These are phyloP conservation scores for Tigriopus japonicus DNA, from an alignment of 1,140 invertebrate genomes.

Conservation along the genomic window DNA sequence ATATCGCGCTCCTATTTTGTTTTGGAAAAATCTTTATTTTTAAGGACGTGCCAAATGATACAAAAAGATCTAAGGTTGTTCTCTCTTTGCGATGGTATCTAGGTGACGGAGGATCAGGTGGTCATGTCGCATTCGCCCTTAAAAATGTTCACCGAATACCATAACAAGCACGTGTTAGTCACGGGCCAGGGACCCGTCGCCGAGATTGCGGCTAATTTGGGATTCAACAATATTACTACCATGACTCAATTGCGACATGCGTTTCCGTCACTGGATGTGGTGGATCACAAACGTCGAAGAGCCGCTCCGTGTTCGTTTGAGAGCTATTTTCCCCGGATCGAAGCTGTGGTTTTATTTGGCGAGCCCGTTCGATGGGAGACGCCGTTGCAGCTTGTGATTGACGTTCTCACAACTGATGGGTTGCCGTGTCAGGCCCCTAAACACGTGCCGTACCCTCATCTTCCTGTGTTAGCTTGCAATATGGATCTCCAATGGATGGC, in stretches of 20 bases:
- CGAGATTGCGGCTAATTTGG: slow-evolving; percentile 44
- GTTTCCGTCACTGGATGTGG: slow-evolving; percentile 45
- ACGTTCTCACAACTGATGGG: slow-evolving; percentile 46
- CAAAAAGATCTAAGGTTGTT: too few relatives aligned
- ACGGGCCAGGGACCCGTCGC: slow-evolving; percentile 45
- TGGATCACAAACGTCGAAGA: slow-evolving; percentile 40
- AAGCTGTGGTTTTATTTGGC: slow-evolving; percentile 39
- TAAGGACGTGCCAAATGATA: too few relatives aligned
- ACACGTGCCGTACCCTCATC: slow-evolving; percentile 29
- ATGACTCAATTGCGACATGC: slow-evolving; percentile 39
- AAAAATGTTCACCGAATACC: slow-evolving; percentile 36
- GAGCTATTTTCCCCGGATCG: slow-evolving; percentile 17
- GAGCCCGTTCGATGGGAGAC: slow-evolving; percentile 44
- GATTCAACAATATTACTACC: slow-evolving; percentile 41
- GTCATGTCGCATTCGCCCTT: slow-evolving; percentile 50
- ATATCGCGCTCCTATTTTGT: too few relatives aligned
- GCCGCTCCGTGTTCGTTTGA: slow-evolving; percentile 13
- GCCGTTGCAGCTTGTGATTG: slow-evolving; percentile 38
- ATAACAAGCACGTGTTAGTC: slow-evolving; percentile 42
- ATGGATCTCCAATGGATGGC: slow-evolving; percentile 49
- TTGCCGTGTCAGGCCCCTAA: slow-evolving; percentile 26
- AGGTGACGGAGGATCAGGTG: slow-evolving; percentile 24
- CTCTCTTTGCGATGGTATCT: background rate
- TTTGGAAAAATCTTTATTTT: too few relatives aligned
- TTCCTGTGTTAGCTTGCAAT: slow-evolving; percentile 45